Conservation (phyloP, 2,113 vertebrate species). For the Thymallus thymallus region DNA sequence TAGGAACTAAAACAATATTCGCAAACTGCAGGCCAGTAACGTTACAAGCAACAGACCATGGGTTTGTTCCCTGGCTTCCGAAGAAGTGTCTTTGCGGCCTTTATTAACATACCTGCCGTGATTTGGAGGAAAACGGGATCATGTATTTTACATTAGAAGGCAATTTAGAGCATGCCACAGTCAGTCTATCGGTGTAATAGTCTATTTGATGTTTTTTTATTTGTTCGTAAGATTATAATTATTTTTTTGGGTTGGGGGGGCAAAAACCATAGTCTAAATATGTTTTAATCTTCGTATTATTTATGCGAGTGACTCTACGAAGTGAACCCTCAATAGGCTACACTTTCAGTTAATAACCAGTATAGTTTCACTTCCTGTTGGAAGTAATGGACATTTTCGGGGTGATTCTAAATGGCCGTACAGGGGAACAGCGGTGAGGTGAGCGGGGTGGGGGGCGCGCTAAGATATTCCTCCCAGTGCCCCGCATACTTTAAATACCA, state of each 20-base stretch:
- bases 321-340: not conserved
- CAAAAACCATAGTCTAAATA: too few species aligned
- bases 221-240: too few species aligned
- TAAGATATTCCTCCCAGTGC: slow-evolving; percentile 61
- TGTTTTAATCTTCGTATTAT: too few species aligned
- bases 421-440: slow-evolving; percentile 40
- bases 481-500: slow-evolving; percentile 60
- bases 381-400: slow-evolving; percentile 53
- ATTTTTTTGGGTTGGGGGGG: too few species aligned
- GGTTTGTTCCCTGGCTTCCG: slow-evolving; percentile 69
- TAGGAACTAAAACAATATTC: slow-evolving; percentile 62
- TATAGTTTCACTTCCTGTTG: not conserved
- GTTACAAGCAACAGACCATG: not conserved
- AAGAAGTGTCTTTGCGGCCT: slow-evolving; percentile 28
- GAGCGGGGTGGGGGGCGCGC: slow-evolving; percentile 37
- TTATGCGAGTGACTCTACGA: not conserved
- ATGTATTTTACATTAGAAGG: not conserved
- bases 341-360: not conserved
- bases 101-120: not conserved
- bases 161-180: not conserved
- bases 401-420: slow-evolving; percentile 29
- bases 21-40: slow-evolving; percentile 30
- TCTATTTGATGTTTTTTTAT: not conserved
- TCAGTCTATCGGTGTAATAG: not conserved
- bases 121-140: not conserved